phyloP scores from a whole-genome alignment of 2,888 invertebrate genomes.

The Cephonodes hylas region DNA sequence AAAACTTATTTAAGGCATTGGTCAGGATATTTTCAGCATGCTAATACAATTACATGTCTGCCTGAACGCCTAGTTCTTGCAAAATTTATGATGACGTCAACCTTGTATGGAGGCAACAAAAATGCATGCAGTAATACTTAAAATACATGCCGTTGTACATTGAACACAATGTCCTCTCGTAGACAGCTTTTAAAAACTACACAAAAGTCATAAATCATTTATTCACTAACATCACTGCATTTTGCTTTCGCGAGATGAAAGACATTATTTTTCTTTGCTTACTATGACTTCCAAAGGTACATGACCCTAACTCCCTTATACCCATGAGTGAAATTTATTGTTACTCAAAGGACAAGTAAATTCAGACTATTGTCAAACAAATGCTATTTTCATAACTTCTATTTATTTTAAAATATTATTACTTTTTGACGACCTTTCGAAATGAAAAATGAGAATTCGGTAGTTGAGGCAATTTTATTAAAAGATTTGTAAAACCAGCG shows the following conservation, averaged over 20 bases:
- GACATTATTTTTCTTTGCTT: not conserved
- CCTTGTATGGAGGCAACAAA: no score
- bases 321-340: not conserved
- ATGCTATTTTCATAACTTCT: not conserved
- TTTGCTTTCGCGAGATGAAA: not conserved
- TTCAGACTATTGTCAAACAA: not conserved
- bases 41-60: no score
- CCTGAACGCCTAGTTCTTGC: no score
- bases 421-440: not conserved
- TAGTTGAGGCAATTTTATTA: no score
- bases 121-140: no score
- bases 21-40: no score
- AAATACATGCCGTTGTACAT: no score
- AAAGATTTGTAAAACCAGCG: not conserved
- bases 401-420: not conserved
- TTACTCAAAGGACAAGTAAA: not conserved
- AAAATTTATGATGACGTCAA: no score
- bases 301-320: not conserved
- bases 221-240: not conserved
- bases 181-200: no score
- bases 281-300: not conserved
- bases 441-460: not conserved
- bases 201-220: not conserved
- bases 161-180: no score
- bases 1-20: no score